A percentile compares a stretch with the other conserved stretches of the same genome.
Conservation (phyloP, 2,888 invertebrate species). For the Stenodera caucasica region DNA sequence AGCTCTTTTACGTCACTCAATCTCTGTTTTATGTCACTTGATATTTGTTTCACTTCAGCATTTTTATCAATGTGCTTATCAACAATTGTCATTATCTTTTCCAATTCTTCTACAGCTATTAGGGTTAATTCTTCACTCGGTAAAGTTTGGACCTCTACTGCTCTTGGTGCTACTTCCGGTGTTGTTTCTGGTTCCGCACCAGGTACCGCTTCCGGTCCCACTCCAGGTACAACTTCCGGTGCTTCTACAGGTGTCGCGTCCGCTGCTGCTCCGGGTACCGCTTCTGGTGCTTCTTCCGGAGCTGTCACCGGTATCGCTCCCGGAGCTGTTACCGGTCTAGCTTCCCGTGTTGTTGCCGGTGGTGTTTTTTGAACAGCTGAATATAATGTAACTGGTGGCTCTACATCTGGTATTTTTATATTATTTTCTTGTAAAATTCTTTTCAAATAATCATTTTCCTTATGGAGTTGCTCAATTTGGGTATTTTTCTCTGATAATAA, state of each 20-base stretch:
- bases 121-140: conserved; percentile 37
- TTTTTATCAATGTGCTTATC: neutral
- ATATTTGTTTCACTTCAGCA: neutral
- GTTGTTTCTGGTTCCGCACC: neutral
- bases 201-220: too few relatives aligned
- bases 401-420: too few relatives aligned
- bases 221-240: too few relatives aligned
- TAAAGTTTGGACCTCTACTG: conserved; percentile 15
- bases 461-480: conserved; percentile 57
- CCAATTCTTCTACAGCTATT: conserved; percentile 43
- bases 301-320: too few relatives aligned
- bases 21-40: conserved; percentile 29
- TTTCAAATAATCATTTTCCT: conserved; percentile 41
- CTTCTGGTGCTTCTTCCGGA: too few relatives aligned
- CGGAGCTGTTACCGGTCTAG: too few relatives aligned
- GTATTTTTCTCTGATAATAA: conserved; percentile 56
- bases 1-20: conserved; percentile 41
- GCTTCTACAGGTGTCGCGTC: too few relatives aligned
- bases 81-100: neutral
- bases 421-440: neutral
- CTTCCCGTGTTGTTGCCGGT: neutral
- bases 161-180: neutral
- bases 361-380: neutral
- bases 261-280: conserved; percentile 18
- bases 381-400: neutral